phyloP scores from a whole-genome alignment of 2,113 vertebrate genomes.

The Trachemys scripta region DNA sequence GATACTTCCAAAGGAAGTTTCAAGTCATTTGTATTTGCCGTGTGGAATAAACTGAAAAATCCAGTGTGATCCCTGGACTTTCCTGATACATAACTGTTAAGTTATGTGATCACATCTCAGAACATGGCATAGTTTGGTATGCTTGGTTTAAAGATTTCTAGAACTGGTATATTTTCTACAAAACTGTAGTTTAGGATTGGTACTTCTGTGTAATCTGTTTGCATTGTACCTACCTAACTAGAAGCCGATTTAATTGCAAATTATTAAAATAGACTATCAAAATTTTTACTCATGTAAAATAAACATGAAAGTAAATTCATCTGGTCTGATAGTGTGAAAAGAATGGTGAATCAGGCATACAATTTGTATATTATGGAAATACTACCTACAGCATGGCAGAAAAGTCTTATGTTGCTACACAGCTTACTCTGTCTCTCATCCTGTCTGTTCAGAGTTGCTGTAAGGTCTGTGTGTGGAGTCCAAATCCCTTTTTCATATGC shows the following conservation, averaged over 20 bases:
- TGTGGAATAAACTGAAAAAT: neutral
- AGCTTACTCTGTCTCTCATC: neutral
- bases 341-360: neutral
- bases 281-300: neutral
- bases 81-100: neutral
- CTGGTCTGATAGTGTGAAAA: neutral
- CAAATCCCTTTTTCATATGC: neutral
- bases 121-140: neutral
- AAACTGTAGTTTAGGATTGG: neutral
- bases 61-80: neutral
- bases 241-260: neutral
- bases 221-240: neutral
- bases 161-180: neutral
- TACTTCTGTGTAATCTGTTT: neutral
- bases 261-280: neutral
- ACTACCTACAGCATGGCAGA: neutral
- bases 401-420: neutral
- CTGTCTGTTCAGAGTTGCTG: neutral
- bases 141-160: neutral
- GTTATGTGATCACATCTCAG: neutral
- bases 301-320: neutral
- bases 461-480: neutral
- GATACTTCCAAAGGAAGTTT: neutral
- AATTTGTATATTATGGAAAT: slow-evolving; percentile 14
- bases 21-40: neutral